These are phyloP conservation scores for Paratrypauchen microcephalus DNA, from an alignment of 2,797 vertebrate species.

Conservation along the genomic window DNA sequence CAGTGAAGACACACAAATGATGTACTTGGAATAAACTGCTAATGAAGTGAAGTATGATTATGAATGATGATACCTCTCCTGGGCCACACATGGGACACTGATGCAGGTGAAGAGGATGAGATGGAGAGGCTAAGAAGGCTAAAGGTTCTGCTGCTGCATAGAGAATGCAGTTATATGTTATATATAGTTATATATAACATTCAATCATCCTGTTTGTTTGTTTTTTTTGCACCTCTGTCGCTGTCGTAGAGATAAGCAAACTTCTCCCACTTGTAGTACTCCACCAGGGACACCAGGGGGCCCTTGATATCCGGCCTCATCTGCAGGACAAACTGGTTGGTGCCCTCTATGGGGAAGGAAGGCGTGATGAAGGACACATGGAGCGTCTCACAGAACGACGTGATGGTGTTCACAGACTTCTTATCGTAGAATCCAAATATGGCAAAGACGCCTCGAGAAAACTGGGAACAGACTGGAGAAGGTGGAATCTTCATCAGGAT, in stretches of 20 bases:
- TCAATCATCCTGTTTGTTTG: background rate
- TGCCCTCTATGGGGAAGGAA: conserved; percentile 94
- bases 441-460: conserved; percentile 96
- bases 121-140: background rate
- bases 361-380: conserved; percentile 98
- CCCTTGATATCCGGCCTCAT: conserved; percentile 98
- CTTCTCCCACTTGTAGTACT: conserved; percentile 97
- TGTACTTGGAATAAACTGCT: too few relatives aligned
- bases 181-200: too few relatives aligned
- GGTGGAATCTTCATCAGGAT: background rate
- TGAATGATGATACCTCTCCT: background rate
- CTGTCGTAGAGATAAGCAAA: conserved; percentile 97
- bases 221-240: conserved; percentile 83
- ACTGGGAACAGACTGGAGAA: conserved; percentile 92
- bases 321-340: conserved; percentile 96
- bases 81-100: background rate
- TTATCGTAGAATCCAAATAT: conserved; percentile 99
- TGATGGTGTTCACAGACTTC: conserved; percentile 98
- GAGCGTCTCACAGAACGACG: conserved; percentile 95
- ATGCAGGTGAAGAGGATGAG: background rate
- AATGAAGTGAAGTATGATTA: background rate
- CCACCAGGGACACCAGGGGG: conserved; percentile 93
- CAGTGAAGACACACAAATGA: too few relatives aligned
- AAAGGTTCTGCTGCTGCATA: background rate
- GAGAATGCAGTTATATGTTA: background rate